Conservation (phyloP, 2,113 vertebrate genomes). For the Echinops telfairi region DNA sequence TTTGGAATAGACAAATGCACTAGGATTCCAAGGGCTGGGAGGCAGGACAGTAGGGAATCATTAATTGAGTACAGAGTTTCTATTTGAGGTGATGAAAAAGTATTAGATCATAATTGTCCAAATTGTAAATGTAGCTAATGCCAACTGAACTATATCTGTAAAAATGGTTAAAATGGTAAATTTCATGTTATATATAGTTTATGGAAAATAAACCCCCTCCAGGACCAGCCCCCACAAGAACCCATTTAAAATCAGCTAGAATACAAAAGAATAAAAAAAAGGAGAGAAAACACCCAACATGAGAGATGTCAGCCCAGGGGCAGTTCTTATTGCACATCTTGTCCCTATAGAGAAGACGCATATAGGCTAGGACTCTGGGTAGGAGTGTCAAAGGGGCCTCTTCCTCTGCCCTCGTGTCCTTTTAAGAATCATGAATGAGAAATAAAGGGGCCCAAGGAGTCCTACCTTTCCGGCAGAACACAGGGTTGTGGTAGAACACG, state of each 20-base stretch:
- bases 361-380: not conserved
- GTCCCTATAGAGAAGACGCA: not conserved
- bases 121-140: not conserved
- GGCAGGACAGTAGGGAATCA: not conserved
- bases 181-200: not conserved
- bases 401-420: not conserved
- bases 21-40: not conserved
- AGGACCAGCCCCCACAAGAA: not conserved
- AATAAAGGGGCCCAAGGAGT: not conserved
- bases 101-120: not conserved
- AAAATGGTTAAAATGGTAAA: not conserved
- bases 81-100: not conserved
- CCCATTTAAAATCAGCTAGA: not conserved
- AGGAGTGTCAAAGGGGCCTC: not conserved
- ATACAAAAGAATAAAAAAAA: not conserved
- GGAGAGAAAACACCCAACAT: not conserved
- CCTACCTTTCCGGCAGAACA: slow-evolving; percentile 87
- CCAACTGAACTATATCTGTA: not conserved
- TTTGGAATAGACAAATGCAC: not conserved
- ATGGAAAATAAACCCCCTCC: not conserved
- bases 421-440: not conserved
- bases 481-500: slow-evolving; percentile 85
- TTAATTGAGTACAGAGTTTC: not conserved
- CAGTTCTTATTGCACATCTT: not conserved
- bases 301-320: not conserved